Evolutionary conservation across 2,888 invertebrate species (phyloP).

Genomic region (Melanotus villosus): DNA sequence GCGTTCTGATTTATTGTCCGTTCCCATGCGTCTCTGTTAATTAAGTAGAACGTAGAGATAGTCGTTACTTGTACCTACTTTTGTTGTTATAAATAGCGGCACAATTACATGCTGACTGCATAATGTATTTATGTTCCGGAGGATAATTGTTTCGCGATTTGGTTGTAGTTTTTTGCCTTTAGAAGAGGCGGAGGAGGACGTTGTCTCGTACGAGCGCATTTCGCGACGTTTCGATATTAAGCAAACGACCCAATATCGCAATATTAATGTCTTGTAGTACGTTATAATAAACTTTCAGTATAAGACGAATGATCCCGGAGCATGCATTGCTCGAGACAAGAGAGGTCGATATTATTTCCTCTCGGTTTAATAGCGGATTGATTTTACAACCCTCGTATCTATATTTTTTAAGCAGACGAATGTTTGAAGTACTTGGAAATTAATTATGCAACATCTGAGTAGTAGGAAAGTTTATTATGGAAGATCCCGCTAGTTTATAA

Average conservation of each 20-base stretch:
- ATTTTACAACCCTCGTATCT: slow-evolving; percentile 27
- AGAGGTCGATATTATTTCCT: slow-evolving; percentile 38
- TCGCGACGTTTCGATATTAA: slow-evolving; percentile 30
- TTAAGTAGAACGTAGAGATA: slow-evolving; percentile 27
- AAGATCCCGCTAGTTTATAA: slow-evolving; percentile 36
- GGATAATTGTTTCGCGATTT: slow-evolving; percentile 12
- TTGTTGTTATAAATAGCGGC: slow-evolving; percentile 19
- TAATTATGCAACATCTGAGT: slow-evolving; percentile 35
- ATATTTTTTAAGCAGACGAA: slow-evolving; percentile 31
- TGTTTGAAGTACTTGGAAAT: slow-evolving; percentile 33
- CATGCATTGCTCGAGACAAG: slow-evolving; percentile 35
- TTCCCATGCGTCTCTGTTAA: slow-evolving; percentile 29
- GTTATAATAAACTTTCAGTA: slow-evolving; percentile 35
- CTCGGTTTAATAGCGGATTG: slow-evolving; percentile 33
- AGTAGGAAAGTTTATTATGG: slow-evolving; percentile 38
- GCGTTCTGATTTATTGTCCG: slow-evolving; percentile 22
- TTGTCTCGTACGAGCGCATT: slow-evolving; percentile 15
- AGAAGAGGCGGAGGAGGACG: no score
- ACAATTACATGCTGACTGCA: slow-evolving; percentile 21
- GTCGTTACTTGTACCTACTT: slow-evolving; percentile 19
- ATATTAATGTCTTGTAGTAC: slow-evolving; percentile 35
- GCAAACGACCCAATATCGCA: slow-evolving; percentile 20
- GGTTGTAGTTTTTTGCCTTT: slow-evolving; percentile 6
- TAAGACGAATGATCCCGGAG: slow-evolving; percentile 35
- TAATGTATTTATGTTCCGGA: slow-evolving; percentile 19